Evolutionary conservation across 2,797 vertebrate species (phyloP), one percentile per base, ranked within the genome.

Genomic region (Cygnus olor): DNA sequence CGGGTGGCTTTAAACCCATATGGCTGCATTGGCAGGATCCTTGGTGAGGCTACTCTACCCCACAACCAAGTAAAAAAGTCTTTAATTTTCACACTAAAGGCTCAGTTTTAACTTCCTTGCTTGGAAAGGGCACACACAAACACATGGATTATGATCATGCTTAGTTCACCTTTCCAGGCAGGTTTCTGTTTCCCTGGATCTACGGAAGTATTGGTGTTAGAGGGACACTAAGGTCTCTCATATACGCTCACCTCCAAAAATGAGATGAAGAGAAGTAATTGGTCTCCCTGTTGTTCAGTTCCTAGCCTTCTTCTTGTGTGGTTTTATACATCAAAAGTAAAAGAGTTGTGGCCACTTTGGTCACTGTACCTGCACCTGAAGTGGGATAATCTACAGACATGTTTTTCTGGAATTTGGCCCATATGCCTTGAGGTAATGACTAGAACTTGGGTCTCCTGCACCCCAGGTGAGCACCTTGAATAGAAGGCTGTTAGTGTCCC

Each of bases 81-180:
- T 63, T 82, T 70, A 12, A 57, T 49, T 92, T 92, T 89, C 8
- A 2, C 58, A 53, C 21, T 57, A 34, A 65, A 74, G 71, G n/a
- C 56, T 93, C 40, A 69, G n/a, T 74, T 88, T 89, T 87, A 72
- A 76, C 82, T 91, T 80, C 51, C 60, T 88, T 44, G 24, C 65
- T 95, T 95, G 84, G 64, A 86, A 82, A 92, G 54, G 45, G 80
- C 60, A 79, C 10, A 25, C 4, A 14, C 15, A 71, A 14, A 36
- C 64, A 58, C 19, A 45, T 9, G 61, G 47, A n/a, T 63, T 30
- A 25, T 38, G 36, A 30, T 5, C 69, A 7, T 14, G 7, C 16
- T 74, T 47, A 65, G 3, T 6, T 90, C 49, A 51, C 25, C 9
- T 15, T 90, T 36, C 13, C 30, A 73, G 61, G 36, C 53, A 74